These are phyloP conservation scores for Kryphioiulus occultus DNA, from an alignment of 2,888 invertebrate species.

Conservation along the genomic window DNA sequence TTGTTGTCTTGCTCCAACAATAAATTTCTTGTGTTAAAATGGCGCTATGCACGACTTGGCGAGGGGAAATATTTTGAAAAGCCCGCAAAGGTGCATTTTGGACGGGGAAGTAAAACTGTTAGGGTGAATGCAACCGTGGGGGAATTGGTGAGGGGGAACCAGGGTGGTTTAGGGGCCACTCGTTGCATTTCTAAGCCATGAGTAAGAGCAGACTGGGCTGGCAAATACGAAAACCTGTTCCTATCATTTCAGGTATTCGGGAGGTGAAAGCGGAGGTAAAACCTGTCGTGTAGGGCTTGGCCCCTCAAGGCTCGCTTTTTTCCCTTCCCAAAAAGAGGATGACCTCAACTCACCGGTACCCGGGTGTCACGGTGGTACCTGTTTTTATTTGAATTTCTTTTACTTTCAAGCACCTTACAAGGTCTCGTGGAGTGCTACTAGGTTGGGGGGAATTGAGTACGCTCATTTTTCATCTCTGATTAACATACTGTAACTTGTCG, in stretches of 20 bases:
- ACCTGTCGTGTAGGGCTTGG: conserved; percentile 8
- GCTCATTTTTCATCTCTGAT: too few relatives aligned
- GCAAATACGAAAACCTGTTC: neutral
- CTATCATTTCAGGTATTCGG: conserved; percentile 21
- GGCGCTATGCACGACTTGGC: neutral
- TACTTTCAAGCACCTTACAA: conserved; percentile 3
- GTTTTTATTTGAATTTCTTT: neutral
- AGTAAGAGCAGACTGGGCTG: conserved; percentile 1
- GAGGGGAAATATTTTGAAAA: conserved; percentile 31
- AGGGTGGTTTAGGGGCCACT: neutral
- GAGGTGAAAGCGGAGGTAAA: conserved; percentile 6
- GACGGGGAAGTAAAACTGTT: neutral
- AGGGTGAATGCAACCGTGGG: neutral
- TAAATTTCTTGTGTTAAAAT: neutral
- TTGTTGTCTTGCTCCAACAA: neutral
- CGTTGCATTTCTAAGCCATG: neutral
- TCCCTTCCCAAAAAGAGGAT: neutral
- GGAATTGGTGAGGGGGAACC: neutral
- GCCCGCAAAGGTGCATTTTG: neutral
- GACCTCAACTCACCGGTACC: conserved; percentile 10
- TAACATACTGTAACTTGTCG: too few relatives aligned
- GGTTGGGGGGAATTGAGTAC: neutral
- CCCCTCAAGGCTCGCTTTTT: neutral
- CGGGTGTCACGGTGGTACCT: conserved; percentile 18
- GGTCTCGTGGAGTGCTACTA: neutral